Percentiles rank a stretch among this genome's conserved stretches.
Evolutionary conservation across 2,888 invertebrate species (phyloP).

Genomic region (Melolontha melolontha): DNA sequence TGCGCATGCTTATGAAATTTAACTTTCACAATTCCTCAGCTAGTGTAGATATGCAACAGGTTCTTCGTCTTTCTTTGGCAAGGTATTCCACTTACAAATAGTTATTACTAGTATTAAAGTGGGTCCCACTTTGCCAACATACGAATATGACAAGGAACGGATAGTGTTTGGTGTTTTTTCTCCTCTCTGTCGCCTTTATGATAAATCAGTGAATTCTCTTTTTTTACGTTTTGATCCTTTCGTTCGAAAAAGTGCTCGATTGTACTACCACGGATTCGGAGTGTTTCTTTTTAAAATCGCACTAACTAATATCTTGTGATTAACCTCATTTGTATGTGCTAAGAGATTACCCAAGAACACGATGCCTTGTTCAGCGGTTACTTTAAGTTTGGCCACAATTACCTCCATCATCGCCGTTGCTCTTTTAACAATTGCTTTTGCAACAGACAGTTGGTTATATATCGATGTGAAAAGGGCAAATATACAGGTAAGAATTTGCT

Average conservation of each 20-base stretch:
- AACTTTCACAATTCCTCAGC: constrained; percentile 45
- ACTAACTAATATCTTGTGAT: constrained; percentile 26
- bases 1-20: constrained; percentile 31
- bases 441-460: constrained; percentile 97
- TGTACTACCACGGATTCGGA: constrained; percentile 6
- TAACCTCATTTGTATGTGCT: constrained; percentile 32
- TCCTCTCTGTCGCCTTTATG: constrained; percentile 39
- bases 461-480: constrained; percentile 90
- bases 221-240: constrained; percentile 20
- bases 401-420: constrained; percentile 95
- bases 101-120: constrained; percentile 44
- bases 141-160: constrained; percentile 45
- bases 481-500: constrained; percentile 76
- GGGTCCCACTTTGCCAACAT: constrained; percentile 43
- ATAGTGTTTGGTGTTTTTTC: constrained; percentile 26
- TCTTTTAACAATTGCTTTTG: constrained; percentile 92
- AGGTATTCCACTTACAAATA: constrained; percentile 44
- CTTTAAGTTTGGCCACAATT: constrained; percentile 94
- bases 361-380: constrained; percentile 96
- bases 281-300: constrained; percentile 1
- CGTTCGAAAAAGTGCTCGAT: constrained; percentile 16
- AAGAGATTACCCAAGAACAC: constrained; percentile 48
- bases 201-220: constrained; percentile 38
- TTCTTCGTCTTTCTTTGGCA: constrained; percentile 48
- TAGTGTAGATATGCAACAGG: constrained; percentile 49